Evolutionary conservation across 2,113 vertebrate genomes (phyloP), one percentile per base, ranked within the genome.

Genomic region (Pycnonotus jocosus): DNA sequence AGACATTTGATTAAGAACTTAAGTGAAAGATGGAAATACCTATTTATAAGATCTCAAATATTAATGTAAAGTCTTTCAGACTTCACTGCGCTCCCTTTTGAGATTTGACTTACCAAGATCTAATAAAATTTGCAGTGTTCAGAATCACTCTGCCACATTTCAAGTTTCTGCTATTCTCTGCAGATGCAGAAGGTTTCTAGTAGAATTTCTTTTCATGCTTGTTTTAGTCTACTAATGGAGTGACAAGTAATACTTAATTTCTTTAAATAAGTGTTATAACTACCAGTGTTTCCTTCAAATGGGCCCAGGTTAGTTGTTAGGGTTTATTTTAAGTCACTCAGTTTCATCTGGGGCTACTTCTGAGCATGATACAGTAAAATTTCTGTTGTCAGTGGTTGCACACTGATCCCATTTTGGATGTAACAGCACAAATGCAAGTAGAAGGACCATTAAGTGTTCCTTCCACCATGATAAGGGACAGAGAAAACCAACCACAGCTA

Each of bases 301-400:
- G 22, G 69, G 30, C 77, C 73, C 73, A 47, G 40, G 60, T 85
- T 69, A 87, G 73, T 91, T 92, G 56, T 91, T 71, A 74, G 28
- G 47, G 40, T 87, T 92, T 90, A 80, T 94, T 93, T 93, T 85
- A 76, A 92, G 53, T 91, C 40, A n/a, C 61, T 91, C 35, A 8
- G 6, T 81, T 57, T 87, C 94, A 89, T 61, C 73, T 85, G 91
- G 66, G 91, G 47, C 81, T 89, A 91, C 70, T 95, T 95, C 30
- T 92, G 60, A 68, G 48, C 4, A 2, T 28, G 73, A 65, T 76
- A 57, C 28, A 65, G 44, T 79, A 84, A 84, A 54, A 78, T 68
- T 57, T 92, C 60, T 91, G 77, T 77, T 95, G 58, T 68, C 73
- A 87, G 23, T 79, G 61, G 21, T 91, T 95, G 94, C 70, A 89